Evolutionary conservation across 2,797 vertebrate species (phyloP), one percentile per base, ranked within the genome.

Genomic region (Graptemys geographica): DNA sequence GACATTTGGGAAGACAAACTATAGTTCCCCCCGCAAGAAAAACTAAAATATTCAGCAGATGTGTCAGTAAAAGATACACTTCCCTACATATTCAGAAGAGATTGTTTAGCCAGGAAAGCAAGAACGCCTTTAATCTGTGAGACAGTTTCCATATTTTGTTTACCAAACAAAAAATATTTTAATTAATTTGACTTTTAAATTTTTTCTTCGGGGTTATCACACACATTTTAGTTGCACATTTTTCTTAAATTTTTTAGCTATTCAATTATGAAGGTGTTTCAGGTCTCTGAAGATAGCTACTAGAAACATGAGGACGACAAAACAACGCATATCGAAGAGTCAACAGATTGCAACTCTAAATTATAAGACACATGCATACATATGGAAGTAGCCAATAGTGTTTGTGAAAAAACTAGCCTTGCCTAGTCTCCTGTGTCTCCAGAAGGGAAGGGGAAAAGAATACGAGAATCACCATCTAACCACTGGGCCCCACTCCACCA

Each of bases 1-100:
- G 69, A 11, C 44, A 87, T n/a, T 79, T 57, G 83, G n/a, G 28
- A 55, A 92, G 59, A 21, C 53, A 84, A 92, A 62, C 76, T 31
- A 84, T 37, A n/a, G 18, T 23, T 72, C 15, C 13, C 49, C 47
- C 53, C 33, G 41, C 31, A 74, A 44, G 83, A 11, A 49, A 49
- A 1, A 1, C 28, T 44, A 19, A 5, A 62, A 87, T 37, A 41
- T 23, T 31, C 16, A 51, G 8, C 69, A 19, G 33, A 78, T 79
- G 44, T 49, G 23, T 62, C 9, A 59, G 37, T 25, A 88, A 62
- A 59, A 3, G 81, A 69, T 2, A 0, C 2, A 31, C 52, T 55
- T 85, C n/a, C 80, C 57, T 82, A 28, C 47, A 3, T 0, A 0
- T 81, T 55, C 0, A 3, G 79, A 72, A 25, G n/a, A 62, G 33